Evolutionary conservation across 1,140 invertebrate species (phyloP).

Genomic region (Lethrus apterus): DNA sequence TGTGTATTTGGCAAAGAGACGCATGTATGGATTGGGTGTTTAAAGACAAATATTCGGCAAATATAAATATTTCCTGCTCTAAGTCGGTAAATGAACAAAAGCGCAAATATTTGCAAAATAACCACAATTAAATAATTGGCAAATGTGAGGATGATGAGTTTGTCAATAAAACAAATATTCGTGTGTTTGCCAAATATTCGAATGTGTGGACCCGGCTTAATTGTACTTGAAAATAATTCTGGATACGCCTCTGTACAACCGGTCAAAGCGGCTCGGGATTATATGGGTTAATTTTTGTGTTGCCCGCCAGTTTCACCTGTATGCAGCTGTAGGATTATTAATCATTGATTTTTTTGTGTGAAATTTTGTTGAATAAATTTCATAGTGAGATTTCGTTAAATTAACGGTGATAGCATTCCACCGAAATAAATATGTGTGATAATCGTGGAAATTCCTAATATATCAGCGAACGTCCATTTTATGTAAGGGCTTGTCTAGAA

Average conservation of each 20-base stretch:
- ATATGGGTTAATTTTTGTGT: constrained; percentile 4
- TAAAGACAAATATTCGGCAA: too few species aligned
- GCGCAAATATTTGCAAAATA: too few species aligned
- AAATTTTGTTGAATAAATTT: constrained; percentile 16
- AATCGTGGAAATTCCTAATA: not conserved
- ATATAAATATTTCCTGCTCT: too few species aligned
- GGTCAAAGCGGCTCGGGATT: not conserved
- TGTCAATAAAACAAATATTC: too few species aligned
- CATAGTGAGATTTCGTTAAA: constrained; percentile 15
- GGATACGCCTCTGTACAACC: not conserved
- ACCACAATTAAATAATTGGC: too few species aligned
- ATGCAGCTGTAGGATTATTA: constrained; percentile 25
- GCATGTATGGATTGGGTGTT: too few species aligned
- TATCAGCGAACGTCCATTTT: constrained; percentile 21
- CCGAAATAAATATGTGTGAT: constrained; percentile 5
- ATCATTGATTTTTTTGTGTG: constrained; percentile 30
- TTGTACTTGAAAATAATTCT: not conserved
- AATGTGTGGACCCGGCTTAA: not conserved
- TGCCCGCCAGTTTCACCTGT: constrained; percentile 1
- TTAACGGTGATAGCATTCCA: not conserved
- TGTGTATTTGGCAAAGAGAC: too few species aligned
- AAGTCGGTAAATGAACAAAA: too few species aligned
- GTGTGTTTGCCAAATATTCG: not conserved
- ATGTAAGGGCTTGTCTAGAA: constrained; percentile 16
- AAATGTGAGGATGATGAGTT: not conserved